Conservation (phyloP, 2,113 vertebrate species). For the Dunckerocampus dactyliophorus region DNA sequence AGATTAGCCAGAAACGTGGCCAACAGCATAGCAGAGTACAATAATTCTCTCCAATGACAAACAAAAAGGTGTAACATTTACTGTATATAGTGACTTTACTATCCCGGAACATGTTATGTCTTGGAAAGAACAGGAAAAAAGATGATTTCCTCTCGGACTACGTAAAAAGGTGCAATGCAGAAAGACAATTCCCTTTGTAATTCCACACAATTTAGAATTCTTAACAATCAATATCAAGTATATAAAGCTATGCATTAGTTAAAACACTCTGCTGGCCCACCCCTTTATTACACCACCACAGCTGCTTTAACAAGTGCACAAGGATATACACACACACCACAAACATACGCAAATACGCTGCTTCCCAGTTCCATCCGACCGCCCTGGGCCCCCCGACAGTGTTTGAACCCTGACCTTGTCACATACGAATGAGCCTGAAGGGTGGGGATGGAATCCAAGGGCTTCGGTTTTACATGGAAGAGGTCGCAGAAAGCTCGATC, state of each 20-base stretch:
- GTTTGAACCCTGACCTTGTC: constrained; percentile 73
- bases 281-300: constrained; percentile 66
- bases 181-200: too few species aligned
- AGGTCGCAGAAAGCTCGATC: constrained; percentile 57
- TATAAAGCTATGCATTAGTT: constrained; percentile 67
- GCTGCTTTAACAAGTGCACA: constrained; percentile 46
- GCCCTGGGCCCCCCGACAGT: constrained; percentile 51
- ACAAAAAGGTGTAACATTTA: too few species aligned
- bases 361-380: constrained; percentile 53
- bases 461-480: constrained; percentile 62
- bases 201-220: not conserved
- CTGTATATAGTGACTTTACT: too few species aligned
- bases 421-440: constrained; percentile 54
- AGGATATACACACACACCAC: constrained; percentile 28
- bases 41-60: too few species aligned
- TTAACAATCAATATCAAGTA: constrained; percentile 37
- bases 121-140: too few species aligned
- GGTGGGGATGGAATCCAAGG: constrained; percentile 26
- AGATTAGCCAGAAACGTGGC: too few species aligned
- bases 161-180: too few species aligned
- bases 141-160: too few species aligned
- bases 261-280: constrained; percentile 64
- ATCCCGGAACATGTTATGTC: too few species aligned
- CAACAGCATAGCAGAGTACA: too few species aligned
- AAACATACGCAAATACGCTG: constrained; percentile 33